Conservation (phyloP, 1,140 invertebrate genomes). For the Drosophila willistoni region DNA sequence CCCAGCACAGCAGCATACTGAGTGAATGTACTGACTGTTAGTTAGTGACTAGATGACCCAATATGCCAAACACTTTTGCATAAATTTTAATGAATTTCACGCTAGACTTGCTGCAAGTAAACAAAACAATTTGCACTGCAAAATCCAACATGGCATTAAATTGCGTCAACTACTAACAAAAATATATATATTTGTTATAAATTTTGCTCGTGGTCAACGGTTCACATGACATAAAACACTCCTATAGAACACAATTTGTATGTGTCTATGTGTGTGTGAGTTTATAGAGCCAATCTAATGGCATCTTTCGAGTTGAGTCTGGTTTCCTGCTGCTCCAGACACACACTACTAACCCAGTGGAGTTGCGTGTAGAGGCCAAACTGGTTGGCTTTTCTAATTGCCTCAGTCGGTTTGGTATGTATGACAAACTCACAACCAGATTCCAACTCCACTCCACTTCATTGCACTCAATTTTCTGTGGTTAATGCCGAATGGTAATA, state of each 20-base stretch:
- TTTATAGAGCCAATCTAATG: constrained; percentile 47
- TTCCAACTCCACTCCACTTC: constrained; percentile 40
- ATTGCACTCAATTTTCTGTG: constrained; percentile 60
- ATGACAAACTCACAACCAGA: constrained; percentile 22
- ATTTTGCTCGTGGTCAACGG: constrained; percentile 46
- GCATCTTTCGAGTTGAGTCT: constrained; percentile 33
- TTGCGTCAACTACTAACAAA: constrained; percentile 64
- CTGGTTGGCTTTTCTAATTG: constrained; percentile 75
- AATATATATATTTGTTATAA: constrained; percentile 11
- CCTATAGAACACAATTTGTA: constrained; percentile 10
- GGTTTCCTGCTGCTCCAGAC: constrained; percentile 50
- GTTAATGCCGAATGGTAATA: constrained; percentile 44
- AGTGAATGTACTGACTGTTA: constrained; percentile 13
- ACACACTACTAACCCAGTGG: constrained; percentile 72
- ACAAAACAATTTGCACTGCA: constrained; percentile 71
- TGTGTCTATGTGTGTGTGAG: background rate
- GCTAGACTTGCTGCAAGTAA: constrained; percentile 56
- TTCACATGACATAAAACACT: constrained; percentile 52
- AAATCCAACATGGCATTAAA: constrained; percentile 67
- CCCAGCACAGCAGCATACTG: constrained; percentile 15
- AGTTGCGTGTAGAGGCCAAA: constrained; percentile 67
- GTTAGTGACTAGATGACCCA: constrained; percentile 51
- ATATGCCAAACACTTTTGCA: constrained; percentile 72
- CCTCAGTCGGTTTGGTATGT: constrained; percentile 38
- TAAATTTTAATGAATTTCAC: constrained; percentile 80